These are phyloP conservation scores for Pomacea maculata DNA, from an alignment of 1,140 invertebrate species.

Conservation along the genomic window DNA sequence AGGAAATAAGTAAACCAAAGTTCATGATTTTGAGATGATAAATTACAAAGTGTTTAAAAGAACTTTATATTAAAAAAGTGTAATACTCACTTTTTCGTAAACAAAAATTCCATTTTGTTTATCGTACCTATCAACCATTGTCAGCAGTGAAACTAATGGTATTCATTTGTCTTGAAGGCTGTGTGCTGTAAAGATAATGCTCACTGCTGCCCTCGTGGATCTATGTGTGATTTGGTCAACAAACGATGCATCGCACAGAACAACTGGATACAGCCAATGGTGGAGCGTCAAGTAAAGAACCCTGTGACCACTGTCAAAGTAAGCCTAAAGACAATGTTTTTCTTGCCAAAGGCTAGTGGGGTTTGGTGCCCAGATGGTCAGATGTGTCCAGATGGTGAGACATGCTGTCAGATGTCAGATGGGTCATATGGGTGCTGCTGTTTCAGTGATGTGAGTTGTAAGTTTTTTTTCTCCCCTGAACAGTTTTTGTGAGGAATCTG, in stretches of 20 bases:
- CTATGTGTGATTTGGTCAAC: slow-evolving; percentile 43
- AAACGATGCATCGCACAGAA: slow-evolving; percentile 36
- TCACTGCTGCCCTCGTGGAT: slow-evolving; percentile 50
- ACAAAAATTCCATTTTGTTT: too few species aligned
- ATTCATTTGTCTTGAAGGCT: slow-evolving; percentile 22
- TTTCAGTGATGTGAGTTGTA: slow-evolving; percentile 28
- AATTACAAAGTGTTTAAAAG: background rate
- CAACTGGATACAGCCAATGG: background rate
- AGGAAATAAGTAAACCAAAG: background rate
- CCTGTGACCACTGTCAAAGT: slow-evolving; percentile 49
- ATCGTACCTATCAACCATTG: too few species aligned
- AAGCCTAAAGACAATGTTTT: slow-evolving; percentile 59
- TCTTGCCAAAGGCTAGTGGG: slow-evolving; percentile 57
- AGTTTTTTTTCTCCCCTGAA: background rate
- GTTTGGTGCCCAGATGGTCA: slow-evolving; percentile 49
- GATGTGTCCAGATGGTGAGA: slow-evolving; percentile 59
- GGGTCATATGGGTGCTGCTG: slow-evolving; percentile 66
- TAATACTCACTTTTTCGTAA: too few species aligned
- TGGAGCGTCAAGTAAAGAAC: slow-evolving; percentile 34
- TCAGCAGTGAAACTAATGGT: too few species aligned
- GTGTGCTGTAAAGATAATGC: slow-evolving; percentile 43
- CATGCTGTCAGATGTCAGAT: slow-evolving; percentile 61
- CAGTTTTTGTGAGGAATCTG: too few species aligned
- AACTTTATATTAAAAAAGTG: too few species aligned
- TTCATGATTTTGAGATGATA: background rate